Evolutionary conservation across 2,113 vertebrate genomes (phyloP), one percentile per base, ranked within the genome.

Genomic region (Tauraco erythrolophus): DNA sequence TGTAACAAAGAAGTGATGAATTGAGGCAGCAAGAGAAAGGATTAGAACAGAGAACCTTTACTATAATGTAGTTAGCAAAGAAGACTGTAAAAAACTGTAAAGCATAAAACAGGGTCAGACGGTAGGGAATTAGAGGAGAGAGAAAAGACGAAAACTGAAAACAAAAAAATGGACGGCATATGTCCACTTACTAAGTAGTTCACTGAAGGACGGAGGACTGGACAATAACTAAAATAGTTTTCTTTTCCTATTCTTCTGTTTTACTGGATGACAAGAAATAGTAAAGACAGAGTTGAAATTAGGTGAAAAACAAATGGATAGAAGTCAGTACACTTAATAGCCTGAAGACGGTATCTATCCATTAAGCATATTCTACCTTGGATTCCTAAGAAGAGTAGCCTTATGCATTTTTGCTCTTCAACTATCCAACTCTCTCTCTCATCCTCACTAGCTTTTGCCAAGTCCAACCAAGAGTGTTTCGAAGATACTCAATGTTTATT

Each of bases 1-100:
- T 93, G 41, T 89, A 96, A 94, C 95, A 89, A 95, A 96, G 72
- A 92, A 96, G 84, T 88, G 89, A 96, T 92, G 28, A 96, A 97
- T 3, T 81, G 89, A 94, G 84, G 86, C 50, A 89, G 93, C 62
- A 70, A 43, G 18, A 88, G 89, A 96, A 94, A 97, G 70, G 46
- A 87, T 93, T 95, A 94, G 85, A 93, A 96, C 45, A 89, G 87
- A 94, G 77, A 68, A 88, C 45, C 58, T 97, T 95, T 95, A 97
- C 96, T 70, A 89, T n/a, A 71, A 94, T 82, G 60, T 77, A 53
- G 46, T 37, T 92, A 46, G 84, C 78, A 92, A 87, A 87, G 79
- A 91, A 91, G 81, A 54, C 54, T 46, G 39, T 50, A 58, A 92
- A 69, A 96, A 97, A 89, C 37, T 54, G 64, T 65, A 96, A 91